Conservation (phyloP, 2,888 invertebrate species). For the Nebria brevicollis region DNA sequence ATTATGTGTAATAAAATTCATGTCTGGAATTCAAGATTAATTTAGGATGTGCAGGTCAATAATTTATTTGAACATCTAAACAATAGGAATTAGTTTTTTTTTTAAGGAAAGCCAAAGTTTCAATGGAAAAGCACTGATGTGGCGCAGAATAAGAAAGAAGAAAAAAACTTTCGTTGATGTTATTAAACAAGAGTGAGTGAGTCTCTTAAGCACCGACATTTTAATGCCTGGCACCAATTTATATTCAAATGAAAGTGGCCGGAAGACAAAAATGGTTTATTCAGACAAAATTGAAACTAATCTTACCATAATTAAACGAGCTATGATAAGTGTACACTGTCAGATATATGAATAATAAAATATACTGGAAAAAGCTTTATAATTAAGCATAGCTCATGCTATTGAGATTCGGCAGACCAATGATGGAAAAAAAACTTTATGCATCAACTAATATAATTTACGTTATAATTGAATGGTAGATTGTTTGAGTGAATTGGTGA, state of each 20-base stretch:
- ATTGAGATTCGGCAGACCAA: too few relatives aligned
- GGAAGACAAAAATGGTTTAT: background rate
- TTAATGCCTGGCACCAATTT: background rate
- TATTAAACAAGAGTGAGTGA: background rate
- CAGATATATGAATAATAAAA: background rate
- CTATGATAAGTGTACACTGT: background rate
- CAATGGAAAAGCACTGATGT: background rate
- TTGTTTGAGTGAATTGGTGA: too few relatives aligned
- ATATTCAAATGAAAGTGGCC: background rate
- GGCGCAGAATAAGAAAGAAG: background rate
- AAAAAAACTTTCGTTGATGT: background rate
- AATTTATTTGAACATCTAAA: too few relatives aligned
- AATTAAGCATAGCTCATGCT: background rate
- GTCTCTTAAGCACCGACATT: background rate
- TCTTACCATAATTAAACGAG: background rate
- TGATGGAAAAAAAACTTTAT: too few relatives aligned
- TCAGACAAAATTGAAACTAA: background rate
- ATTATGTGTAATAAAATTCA: too few relatives aligned
- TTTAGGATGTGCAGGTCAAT: too few relatives aligned
- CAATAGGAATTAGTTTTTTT: too few relatives aligned
- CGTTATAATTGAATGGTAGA: too few relatives aligned
- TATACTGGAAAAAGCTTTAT: background rate
- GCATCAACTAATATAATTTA: too few relatives aligned
- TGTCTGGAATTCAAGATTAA: too few relatives aligned
- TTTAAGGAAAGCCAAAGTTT: background rate